phyloP scores from a whole-genome alignment of 92 coral and sea anemone genomes.

The Pocillopora grandis region DNA sequence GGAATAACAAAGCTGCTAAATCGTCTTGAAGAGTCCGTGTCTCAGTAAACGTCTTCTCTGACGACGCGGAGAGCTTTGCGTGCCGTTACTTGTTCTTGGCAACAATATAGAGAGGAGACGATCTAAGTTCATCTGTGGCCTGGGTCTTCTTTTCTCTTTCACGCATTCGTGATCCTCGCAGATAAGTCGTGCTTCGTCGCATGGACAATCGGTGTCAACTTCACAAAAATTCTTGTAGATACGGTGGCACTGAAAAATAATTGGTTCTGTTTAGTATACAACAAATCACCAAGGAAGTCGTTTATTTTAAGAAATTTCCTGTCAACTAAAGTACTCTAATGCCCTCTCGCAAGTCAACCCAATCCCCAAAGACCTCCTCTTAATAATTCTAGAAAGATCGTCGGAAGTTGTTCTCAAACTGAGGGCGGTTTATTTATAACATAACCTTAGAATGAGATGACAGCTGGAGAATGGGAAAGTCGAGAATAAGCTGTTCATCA shows the following conservation, averaged over 20 bases:
- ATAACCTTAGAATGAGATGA: no score
- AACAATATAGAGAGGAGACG: background rate
- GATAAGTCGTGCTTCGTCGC: slow-evolving; percentile 9
- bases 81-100: background rate
- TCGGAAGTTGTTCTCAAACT: no score
- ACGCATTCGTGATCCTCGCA: slow-evolving; percentile 37
- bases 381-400: no score
- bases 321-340: no score
- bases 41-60: no score
- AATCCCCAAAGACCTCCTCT: no score
- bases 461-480: no score
- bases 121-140: background rate
- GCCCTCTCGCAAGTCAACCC: no score
- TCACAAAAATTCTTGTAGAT: slow-evolving; percentile 2
- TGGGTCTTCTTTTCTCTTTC: background rate
- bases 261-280: background rate
- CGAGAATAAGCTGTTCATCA: no score
- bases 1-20: background rate
- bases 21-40: background rate
- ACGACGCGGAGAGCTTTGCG: background rate
- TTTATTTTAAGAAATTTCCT: no score
- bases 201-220: slow-evolving; percentile 13
- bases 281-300: no score
- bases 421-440: no score
- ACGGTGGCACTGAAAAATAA: slow-evolving; percentile 18